Evolutionary conservation across 2,888 invertebrate species (phyloP).

Genomic region (Anaspis maculata): DNA sequence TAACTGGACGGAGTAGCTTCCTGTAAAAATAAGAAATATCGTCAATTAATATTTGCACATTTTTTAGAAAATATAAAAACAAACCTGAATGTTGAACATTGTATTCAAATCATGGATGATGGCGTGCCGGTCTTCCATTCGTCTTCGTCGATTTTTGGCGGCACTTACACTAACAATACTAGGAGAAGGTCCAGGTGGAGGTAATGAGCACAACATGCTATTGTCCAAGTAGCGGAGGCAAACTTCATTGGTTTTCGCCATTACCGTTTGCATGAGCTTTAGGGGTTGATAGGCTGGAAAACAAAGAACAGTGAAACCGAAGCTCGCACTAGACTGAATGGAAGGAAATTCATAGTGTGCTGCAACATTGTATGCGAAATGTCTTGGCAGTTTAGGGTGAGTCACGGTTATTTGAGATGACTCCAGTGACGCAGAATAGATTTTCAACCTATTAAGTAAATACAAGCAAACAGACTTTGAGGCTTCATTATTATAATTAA

Average conservation of each 20-base stretch:
- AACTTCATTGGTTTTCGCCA: constrained; percentile 61
- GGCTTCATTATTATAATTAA: too few relatives aligned
- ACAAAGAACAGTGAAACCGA: constrained; percentile 8
- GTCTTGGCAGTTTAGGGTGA: too few relatives aligned
- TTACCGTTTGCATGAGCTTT: constrained; percentile 66
- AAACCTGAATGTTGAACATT: constrained; percentile 70
- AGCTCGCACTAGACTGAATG: too few relatives aligned
- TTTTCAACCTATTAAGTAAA: too few relatives aligned
- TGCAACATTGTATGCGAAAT: too few relatives aligned
- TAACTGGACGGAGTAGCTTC: constrained; percentile 67
- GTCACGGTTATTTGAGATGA: too few relatives aligned
- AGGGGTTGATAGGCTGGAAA: constrained; percentile 63
- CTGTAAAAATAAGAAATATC: constrained; percentile 48
- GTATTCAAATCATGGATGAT: constrained; percentile 76
- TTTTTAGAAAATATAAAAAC: constrained; percentile 4
- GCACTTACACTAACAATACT: constrained; percentile 57
- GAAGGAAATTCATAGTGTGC: too few relatives aligned
- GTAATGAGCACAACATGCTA: constrained; percentile 55
- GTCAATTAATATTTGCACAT: constrained; percentile 1
- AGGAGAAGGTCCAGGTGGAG: constrained; percentile 48
- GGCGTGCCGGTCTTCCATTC: constrained; percentile 89
- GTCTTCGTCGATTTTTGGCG: constrained; percentile 72
- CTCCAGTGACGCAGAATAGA: too few relatives aligned
- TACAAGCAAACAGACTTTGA: too few relatives aligned
- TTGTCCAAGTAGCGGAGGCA: constrained; percentile 63